A percentile compares a stretch with the other conserved stretches of the same genome.
These are phyloP conservation scores for Enteromius afrohamiltoni DNA, from an alignment of 2,797 vertebrate species.

Conservation along the genomic window DNA sequence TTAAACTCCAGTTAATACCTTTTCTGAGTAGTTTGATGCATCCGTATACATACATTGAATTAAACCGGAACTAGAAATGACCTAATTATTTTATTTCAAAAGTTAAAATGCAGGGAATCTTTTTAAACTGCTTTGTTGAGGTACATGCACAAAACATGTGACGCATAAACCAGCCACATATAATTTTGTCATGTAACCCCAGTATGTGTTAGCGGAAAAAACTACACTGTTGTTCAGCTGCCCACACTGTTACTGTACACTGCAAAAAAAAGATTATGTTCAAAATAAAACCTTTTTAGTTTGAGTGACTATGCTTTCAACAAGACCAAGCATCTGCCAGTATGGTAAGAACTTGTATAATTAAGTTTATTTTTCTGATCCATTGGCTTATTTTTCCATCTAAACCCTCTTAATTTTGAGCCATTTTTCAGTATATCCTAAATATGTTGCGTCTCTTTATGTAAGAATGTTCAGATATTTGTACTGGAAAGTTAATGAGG, in stretches of 20 bases:
- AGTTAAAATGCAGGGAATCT: background rate
- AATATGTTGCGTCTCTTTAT: background rate
- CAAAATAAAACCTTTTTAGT: background rate
- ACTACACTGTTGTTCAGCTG: background rate
- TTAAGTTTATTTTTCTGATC: background rate
- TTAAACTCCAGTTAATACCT: background rate
- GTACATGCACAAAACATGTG: background rate
- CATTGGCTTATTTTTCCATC: too few relatives aligned
- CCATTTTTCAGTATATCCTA: background rate
- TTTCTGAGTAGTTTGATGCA: background rate
- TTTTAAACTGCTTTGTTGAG: background rate
- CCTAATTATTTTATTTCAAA: background rate
- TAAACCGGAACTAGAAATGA: background rate
- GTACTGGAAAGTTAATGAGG: background rate
- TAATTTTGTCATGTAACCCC: background rate
- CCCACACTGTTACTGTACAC: background rate
- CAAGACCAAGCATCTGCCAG: background rate
- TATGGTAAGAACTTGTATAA: background rate
- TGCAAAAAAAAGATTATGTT: background rate
- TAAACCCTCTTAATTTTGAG: background rate
- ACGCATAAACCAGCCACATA: background rate
- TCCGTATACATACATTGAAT: background rate
- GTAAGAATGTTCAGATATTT: background rate
- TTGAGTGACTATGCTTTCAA: background rate
- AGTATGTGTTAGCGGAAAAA: background rate